phyloP scores from a whole-genome alignment of 2,888 invertebrate genomes.

The Idaea aversata region DNA sequence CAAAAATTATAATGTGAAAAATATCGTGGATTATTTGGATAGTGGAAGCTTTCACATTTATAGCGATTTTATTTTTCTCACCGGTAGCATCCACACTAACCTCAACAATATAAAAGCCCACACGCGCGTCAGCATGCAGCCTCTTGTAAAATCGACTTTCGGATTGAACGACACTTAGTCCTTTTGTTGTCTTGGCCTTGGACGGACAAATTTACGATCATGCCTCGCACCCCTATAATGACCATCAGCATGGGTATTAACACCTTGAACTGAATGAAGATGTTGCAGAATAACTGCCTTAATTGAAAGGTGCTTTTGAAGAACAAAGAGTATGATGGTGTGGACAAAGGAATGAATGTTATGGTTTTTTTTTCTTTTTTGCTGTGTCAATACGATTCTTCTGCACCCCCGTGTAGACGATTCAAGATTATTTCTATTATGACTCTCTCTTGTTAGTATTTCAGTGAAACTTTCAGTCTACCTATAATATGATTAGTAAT shows the following conservation, averaged over 20 bases:
- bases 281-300: constrained; percentile 28
- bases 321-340: not conserved
- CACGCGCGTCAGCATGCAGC: constrained; percentile 70
- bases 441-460: not conserved
- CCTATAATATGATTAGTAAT: too few species aligned
- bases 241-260: constrained; percentile 72
- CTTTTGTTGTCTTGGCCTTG: constrained; percentile 72
- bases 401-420: too few species aligned
- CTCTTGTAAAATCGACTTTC: constrained; percentile 77
- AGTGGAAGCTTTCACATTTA: not conserved
- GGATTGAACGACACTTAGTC: constrained; percentile 67
- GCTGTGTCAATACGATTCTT: not conserved
- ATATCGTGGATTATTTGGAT: too few species aligned
- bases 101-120: constrained; percentile 51
- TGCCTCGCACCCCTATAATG: constrained; percentile 58
- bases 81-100: constrained; percentile 43
- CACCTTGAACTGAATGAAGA: constrained; percentile 72
- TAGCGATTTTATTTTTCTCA: not conserved
- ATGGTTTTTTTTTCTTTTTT: not conserved
- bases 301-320: constrained; percentile 2
- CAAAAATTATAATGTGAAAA: too few species aligned
- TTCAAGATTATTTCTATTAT: not conserved
- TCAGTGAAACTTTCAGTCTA: not conserved
- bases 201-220: constrained; percentile 72
- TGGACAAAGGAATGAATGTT: not conserved